These are phyloP conservation scores for Periparus ater DNA, from an alignment of 2,797 vertebrate genomes.

Conservation along the genomic window DNA sequence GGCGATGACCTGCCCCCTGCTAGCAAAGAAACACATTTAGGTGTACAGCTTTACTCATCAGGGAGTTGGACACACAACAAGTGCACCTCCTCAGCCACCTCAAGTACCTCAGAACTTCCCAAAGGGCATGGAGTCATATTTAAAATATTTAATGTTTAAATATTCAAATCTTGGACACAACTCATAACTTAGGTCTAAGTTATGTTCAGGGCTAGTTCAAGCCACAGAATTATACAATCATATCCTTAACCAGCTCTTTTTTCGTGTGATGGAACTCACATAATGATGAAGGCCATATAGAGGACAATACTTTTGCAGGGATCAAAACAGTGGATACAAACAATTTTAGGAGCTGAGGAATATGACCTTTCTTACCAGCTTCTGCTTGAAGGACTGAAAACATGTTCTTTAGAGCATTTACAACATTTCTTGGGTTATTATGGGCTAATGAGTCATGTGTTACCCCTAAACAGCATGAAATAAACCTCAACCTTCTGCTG, in stretches of 20 bases:
- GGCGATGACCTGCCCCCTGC: background rate
- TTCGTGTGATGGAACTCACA: background rate
- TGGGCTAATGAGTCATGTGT: background rate
- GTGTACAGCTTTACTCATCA: background rate
- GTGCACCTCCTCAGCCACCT: background rate
- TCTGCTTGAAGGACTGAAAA: background rate
- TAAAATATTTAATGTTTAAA: background rate
- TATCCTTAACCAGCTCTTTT: background rate
- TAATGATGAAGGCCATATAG: background rate
- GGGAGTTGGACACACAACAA: background rate
- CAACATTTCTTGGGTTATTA: background rate
- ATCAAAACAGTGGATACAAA: background rate
- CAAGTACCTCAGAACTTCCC: background rate
- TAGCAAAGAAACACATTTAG: background rate
- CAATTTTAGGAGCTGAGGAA: background rate
- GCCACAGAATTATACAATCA: background rate
- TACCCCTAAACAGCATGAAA: background rate
- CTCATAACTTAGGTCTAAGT: background rate
- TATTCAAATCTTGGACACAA: background rate
- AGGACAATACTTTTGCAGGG: background rate
- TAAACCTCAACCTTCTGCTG: background rate
- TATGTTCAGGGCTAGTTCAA: background rate
- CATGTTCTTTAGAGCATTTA: background rate
- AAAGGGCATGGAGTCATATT: background rate
- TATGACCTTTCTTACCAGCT: background rate